These are phyloP conservation scores for Neodiprion virginianus DNA, from an alignment of 1,140 invertebrate species.

Conservation along the genomic window DNA sequence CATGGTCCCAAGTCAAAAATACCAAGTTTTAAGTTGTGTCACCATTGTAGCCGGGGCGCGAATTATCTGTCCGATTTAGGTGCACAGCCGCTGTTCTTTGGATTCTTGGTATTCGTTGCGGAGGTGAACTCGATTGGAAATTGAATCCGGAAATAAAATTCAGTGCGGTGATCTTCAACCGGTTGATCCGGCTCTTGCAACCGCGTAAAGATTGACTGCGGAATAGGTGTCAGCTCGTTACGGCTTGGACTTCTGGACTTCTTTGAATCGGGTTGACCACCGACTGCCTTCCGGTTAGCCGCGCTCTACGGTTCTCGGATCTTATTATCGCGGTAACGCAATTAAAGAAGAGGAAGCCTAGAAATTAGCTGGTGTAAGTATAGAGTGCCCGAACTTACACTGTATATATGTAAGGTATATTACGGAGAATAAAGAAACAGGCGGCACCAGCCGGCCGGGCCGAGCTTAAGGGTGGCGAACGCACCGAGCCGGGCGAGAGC, in stretches of 20 bases:
- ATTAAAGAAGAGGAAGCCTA: conserved; percentile 59
- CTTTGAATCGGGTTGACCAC: conserved; percentile 17
- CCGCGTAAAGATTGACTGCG: not conserved
- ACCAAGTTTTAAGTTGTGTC: too few relatives aligned
- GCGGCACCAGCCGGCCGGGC: conserved; percentile 28
- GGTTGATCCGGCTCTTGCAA: too few relatives aligned
- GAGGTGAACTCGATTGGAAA: too few relatives aligned
- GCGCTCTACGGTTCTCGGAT: conserved; percentile 25
- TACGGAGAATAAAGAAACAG: conserved; percentile 24
- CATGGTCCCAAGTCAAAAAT: too few relatives aligned
- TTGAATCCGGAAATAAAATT: too few relatives aligned
- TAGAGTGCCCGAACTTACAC: conserved; percentile 40
- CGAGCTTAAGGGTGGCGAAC: conserved; percentile 32
- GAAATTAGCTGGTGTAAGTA: conserved; percentile 59
- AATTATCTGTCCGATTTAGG: too few relatives aligned
- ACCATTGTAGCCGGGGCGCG: too few relatives aligned
- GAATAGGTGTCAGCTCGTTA: conserved; percentile 52
- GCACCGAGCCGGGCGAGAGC: conserved; percentile 18
- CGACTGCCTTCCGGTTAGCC: conserved; percentile 19
- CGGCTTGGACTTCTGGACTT: conserved; percentile 24
- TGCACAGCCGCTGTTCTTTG: too few relatives aligned
- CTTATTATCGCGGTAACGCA: conserved; percentile 55
- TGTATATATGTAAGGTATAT: not conserved
- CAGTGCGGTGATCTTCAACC: too few relatives aligned
- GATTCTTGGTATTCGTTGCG: too few relatives aligned